These are phyloP conservation scores for Eulemur coronatus DNA, from an alignment of 2,797 vertebrate genomes.

Conservation along the genomic window DNA sequence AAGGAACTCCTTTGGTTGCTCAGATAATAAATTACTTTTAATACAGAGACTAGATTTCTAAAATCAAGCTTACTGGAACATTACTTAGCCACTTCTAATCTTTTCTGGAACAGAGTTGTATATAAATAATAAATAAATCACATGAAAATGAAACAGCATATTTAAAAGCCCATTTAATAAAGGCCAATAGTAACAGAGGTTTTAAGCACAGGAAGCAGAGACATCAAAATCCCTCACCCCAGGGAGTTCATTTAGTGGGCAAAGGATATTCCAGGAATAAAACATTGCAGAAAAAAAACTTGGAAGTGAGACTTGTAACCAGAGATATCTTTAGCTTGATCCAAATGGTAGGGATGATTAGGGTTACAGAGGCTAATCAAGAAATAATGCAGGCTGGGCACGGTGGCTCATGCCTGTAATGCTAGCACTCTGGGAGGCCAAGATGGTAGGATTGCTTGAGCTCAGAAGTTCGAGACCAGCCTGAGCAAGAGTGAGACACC, in stretches of 20 bases:
- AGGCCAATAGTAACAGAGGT: background rate
- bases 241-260: background rate
- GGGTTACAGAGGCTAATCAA: background rate
- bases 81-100: constrained; percentile 27
- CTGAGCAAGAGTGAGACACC: too few species aligned
- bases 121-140: constrained; percentile 56
- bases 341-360: background rate
- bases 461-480: too few species aligned
- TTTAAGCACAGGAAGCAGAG: constrained; percentile 30
- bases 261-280: constrained; percentile 39
- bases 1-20: background rate
- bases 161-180: constrained; percentile 32
- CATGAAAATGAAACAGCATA: constrained; percentile 45
- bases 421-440: too few species aligned
- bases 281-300: background rate
- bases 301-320: background rate
- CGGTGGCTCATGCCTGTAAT: too few species aligned
- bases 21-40: constrained; percentile 21
- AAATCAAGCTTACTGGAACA: constrained; percentile 28
- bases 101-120: constrained; percentile 36
- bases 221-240: background rate
- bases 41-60: background rate
- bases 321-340: background rate
- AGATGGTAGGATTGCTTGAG: too few species aligned
- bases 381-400: background rate